Evolutionary conservation across 2,113 vertebrate species (phyloP).

Genomic region (Apteryx mantelli): DNA sequence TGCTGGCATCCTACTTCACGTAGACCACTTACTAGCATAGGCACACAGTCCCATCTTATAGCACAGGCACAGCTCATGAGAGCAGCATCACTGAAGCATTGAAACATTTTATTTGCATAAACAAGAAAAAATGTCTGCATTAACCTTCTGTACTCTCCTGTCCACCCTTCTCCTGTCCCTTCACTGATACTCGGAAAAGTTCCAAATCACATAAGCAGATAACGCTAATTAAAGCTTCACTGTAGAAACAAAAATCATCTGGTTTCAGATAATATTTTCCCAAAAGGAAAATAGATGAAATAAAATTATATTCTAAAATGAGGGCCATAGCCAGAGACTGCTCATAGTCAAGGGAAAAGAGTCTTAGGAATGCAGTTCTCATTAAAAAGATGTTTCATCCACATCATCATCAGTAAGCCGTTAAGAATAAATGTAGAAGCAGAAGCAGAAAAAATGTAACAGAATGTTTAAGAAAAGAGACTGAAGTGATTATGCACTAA

Average conservation of each 20-base stretch:
- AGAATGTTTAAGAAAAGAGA: background rate
- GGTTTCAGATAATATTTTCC: background rate
- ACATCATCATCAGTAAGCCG: constrained; percentile 1
- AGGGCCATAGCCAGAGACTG: background rate
- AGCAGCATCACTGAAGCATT: background rate
- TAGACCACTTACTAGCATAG: background rate
- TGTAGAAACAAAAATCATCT: background rate
- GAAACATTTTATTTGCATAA: background rate
- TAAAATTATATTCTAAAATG: background rate
- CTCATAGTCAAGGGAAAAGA: background rate
- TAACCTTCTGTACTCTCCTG: background rate
- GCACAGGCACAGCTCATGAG: background rate
- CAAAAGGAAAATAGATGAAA: background rate
- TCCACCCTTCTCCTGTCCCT: background rate
- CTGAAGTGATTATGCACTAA: background rate
- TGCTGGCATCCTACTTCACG: background rate
- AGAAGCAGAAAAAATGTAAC: background rate
- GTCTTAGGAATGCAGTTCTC: background rate
- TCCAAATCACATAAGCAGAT: background rate
- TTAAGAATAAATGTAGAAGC: constrained; percentile 25
- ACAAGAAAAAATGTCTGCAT: background rate
- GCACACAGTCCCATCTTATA: too few relatives aligned
- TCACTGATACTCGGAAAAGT: background rate
- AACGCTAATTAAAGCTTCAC: background rate
- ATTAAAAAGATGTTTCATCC: constrained; percentile 31